phyloP scores from a whole-genome alignment of 2,113 vertebrate species.

The Abramis brama region DNA sequence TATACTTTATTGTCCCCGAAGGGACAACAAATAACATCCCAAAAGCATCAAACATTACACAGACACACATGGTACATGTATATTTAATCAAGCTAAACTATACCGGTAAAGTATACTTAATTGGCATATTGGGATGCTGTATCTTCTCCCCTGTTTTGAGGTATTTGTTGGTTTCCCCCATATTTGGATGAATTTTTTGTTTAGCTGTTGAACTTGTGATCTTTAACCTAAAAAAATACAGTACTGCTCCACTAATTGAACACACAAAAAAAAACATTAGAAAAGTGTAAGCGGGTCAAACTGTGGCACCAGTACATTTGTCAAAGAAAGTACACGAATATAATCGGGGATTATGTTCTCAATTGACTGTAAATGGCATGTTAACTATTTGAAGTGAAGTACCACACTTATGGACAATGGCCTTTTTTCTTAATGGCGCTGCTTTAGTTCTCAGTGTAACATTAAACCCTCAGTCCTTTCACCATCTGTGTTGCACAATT shows the following conservation, averaged over 20 bases:
- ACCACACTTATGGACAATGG: slow-evolving; percentile 27
- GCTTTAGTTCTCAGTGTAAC: slow-evolving; percentile 31
- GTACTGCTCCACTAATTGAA: neutral
- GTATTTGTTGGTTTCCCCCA: no score
- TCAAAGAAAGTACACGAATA: neutral
- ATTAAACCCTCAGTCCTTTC: slow-evolving; percentile 14
- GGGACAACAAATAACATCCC: no score
- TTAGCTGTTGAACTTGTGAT: no score
- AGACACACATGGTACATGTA: no score
- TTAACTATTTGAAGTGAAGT: neutral
- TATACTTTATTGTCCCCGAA: no score
- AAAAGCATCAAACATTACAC: no score
- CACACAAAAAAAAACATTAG: neutral
- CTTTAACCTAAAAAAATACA: neutral
- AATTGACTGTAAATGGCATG: slow-evolving; percentile 28
- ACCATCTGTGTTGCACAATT: slow-evolving; percentile 13
- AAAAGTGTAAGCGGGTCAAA: neutral
- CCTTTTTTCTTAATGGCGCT: slow-evolving; percentile 7
- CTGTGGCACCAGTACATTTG: neutral
- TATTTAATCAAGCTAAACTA: no score
- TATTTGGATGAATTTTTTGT: no score
- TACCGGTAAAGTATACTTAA: no score
- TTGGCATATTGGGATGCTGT: no score
- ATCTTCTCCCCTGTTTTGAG: no score
- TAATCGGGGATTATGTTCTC: slow-evolving; percentile 22